Evolutionary conservation across 2,797 vertebrate species (phyloP).

Genomic region (Heteromormyrus szaboi): DNA sequence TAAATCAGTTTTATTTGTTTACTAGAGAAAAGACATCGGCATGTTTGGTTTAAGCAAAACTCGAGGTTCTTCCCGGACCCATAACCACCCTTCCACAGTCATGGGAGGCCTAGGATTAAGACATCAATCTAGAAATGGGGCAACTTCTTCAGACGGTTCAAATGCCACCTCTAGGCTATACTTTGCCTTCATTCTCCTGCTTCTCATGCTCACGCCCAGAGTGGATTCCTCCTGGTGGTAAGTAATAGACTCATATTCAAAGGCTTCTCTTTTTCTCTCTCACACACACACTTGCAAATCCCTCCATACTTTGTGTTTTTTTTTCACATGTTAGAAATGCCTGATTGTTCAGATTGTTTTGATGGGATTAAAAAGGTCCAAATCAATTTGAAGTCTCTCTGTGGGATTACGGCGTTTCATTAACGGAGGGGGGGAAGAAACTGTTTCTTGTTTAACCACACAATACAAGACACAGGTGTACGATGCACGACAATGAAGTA

Average conservation of each 20-base stretch:
- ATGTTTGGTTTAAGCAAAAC: constrained; percentile 70
- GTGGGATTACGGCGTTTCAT: background rate
- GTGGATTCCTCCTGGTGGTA: constrained; percentile 94
- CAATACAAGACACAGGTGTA: background rate
- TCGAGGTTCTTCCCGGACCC: constrained; percentile 58
- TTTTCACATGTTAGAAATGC: background rate
- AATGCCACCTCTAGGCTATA: constrained; percentile 66
- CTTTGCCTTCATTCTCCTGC: constrained; percentile 71
- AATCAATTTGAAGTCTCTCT: constrained; percentile 3
- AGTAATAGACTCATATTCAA: constrained; percentile 45
- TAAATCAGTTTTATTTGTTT: background rate
- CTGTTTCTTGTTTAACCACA: constrained; percentile 9
- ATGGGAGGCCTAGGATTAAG: constrained; percentile 43
- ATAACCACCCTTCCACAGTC: constrained; percentile 49
- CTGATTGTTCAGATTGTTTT: constrained; percentile 2
- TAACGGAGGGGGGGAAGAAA: background rate
- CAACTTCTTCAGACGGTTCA: constrained; percentile 48
- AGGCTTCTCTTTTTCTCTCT: background rate
- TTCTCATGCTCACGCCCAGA: constrained; percentile 81
- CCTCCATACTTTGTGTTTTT: background rate
- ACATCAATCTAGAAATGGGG: constrained; percentile 39
- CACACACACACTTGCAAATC: constrained; percentile 3
- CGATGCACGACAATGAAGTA: background rate
- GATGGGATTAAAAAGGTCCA: constrained; percentile 18
- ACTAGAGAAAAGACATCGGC: constrained; percentile 28